Evolutionary conservation across 2,113 vertebrate species (phyloP).

Genomic region (Pteropus alecto): DNA sequence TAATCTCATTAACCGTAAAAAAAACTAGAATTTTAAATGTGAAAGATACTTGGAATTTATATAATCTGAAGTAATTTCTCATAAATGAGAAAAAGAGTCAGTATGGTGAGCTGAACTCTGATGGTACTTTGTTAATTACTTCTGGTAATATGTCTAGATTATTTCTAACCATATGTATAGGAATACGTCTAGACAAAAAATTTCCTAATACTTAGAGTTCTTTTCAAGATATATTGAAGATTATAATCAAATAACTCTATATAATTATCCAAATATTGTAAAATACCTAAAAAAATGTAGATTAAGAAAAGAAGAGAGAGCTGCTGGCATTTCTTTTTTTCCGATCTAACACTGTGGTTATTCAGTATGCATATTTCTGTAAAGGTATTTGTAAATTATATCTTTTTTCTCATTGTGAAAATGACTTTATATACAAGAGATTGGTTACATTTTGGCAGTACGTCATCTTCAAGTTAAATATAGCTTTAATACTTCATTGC

Average conservation of each 20-base stretch:
- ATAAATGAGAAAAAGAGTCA: not conserved
- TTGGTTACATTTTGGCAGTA: not conserved
- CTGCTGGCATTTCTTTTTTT: not conserved
- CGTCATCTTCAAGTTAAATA: not conserved
- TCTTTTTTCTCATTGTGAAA: not conserved
- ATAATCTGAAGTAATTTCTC: not conserved
- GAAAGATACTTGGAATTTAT: not conserved
- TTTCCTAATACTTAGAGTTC: not conserved
- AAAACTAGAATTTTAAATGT: not conserved
- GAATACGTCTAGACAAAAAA: not conserved
- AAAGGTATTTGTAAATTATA: not conserved
- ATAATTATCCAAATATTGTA: not conserved
- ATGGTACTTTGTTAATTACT: not conserved
- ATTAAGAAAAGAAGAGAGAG: not conserved
- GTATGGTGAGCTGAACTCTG: not conserved
- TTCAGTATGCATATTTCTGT: not conserved
- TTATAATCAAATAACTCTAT: not conserved
- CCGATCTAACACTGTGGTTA: not conserved
- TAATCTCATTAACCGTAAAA: not conserved
- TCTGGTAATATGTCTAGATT: not conserved
- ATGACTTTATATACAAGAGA: not conserved
- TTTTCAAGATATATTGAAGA: not conserved
- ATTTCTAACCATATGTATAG: not conserved
- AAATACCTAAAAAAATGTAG: not conserved
- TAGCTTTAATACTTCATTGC: not conserved